Conservation (phyloP, 2,113 vertebrate species). For the Haemorhous mexicanus region DNA sequence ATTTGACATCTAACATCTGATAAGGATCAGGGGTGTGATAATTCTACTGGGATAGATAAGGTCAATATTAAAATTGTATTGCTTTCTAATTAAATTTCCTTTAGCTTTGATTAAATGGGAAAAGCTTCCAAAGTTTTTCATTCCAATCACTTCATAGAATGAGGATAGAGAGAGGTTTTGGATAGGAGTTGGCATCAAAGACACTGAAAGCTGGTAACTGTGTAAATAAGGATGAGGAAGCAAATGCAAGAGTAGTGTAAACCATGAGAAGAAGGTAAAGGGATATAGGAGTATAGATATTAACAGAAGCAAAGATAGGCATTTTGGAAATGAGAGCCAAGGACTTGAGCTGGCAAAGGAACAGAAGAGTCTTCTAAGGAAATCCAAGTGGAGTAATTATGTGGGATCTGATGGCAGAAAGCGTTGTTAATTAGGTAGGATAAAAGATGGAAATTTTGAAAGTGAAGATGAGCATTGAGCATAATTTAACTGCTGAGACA, state of each 20-base stretch:
- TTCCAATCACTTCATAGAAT: not conserved
- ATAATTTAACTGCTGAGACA: not conserved
- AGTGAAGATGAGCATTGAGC: not conserved
- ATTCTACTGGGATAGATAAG: slow-evolving; percentile 18
- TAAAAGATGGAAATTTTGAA: slow-evolving; percentile 1
- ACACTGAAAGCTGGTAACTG: not conserved
- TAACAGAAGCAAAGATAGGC: slow-evolving; percentile 10
- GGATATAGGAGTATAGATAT: not conserved
- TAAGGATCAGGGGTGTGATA: not conserved
- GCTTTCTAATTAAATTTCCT: slow-evolving; percentile 46
- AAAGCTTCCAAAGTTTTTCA: slow-evolving; percentile 17
- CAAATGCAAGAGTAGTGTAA: not conserved
- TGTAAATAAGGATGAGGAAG: slow-evolving; percentile 14
- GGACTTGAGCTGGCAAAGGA: slow-evolving; percentile 24
- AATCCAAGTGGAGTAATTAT: slow-evolving; percentile 33
- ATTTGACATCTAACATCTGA: slow-evolving; percentile 3
- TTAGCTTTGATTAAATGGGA: slow-evolving; percentile 39
- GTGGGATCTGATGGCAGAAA: slow-evolving; percentile 39
- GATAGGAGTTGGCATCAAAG: not conserved
- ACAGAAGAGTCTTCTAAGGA: not conserved
- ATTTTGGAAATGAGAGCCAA: slow-evolving; percentile 25
- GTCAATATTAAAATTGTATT: slow-evolving; percentile 36
- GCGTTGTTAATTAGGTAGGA: slow-evolving; percentile 8
- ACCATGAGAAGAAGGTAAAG: not conserved
- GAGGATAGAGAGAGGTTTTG: not conserved